Conservation (phyloP, 2,888 invertebrate genomes). For the Phorcus lineatus region DNA sequence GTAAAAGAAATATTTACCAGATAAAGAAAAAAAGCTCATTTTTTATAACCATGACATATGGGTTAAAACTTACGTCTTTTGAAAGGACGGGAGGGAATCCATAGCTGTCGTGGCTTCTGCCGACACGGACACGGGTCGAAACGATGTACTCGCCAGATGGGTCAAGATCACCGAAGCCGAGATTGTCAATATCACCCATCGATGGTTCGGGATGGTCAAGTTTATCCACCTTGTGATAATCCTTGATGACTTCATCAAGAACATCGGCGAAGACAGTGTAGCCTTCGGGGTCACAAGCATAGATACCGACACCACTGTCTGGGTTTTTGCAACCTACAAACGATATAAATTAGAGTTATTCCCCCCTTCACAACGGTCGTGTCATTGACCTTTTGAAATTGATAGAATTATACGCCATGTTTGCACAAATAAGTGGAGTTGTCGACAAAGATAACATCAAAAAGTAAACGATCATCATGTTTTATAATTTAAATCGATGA, state of each 20-base stretch:
- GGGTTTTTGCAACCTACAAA: slow-evolving; percentile 46
- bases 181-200: slow-evolving; percentile 90
- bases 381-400: too few relatives aligned
- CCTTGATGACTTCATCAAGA: slow-evolving; percentile 95
- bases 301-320: slow-evolving; percentile 82
- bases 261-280: slow-evolving; percentile 93
- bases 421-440: too few relatives aligned
- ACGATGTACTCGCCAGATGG: slow-evolving; percentile 50
- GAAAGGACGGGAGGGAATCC: slow-evolving; percentile 85
- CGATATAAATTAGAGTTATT: too few relatives aligned
- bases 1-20: too few relatives aligned
- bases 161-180: slow-evolving; percentile 79
- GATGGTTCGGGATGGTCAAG: slow-evolving; percentile 89
- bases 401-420: too few relatives aligned
- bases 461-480: too few relatives aligned
- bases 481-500: too few relatives aligned
- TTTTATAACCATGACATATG: too few relatives aligned
- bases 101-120: slow-evolving; percentile 57
- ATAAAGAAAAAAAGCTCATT: too few relatives aligned
- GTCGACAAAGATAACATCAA: too few relatives aligned
- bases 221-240: slow-evolving; percentile 52
- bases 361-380: too few relatives aligned
- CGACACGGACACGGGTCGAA: slow-evolving; percentile 62
- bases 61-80: slow-evolving; percentile 37
- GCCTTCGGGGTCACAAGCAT: slow-evolving; percentile 96